Conservation (phyloP, 2,888 invertebrate species). For the Drosophila ustulata region DNA sequence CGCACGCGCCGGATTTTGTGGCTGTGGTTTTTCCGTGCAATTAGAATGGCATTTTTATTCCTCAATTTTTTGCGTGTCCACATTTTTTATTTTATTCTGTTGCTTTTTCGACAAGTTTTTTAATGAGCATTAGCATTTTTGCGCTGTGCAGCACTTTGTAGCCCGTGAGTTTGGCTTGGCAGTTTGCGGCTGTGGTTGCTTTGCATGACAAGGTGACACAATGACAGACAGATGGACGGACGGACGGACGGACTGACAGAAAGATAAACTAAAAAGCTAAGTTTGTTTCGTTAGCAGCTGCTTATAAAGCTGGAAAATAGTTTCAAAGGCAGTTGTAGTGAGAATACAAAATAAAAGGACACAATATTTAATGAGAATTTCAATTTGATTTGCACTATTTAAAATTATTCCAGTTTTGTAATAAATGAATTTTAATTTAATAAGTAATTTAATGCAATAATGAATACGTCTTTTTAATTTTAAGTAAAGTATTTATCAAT, state of each 20-base stretch:
- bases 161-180: slow-evolving; percentile 27
- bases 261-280: slow-evolving; percentile 16
- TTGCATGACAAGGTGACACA: slow-evolving; percentile 34
- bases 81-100: slow-evolving; percentile 14
- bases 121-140: slow-evolving; percentile 68
- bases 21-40: slow-evolving; percentile 56
- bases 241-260: not conserved
- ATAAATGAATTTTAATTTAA: no score
- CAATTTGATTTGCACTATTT: not conserved
- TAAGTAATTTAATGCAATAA: no score
- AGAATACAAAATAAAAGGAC: not conserved
- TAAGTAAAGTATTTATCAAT: no score
- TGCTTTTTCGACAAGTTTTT: slow-evolving; percentile 60
- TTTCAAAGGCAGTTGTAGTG: not conserved
- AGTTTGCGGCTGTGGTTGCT: slow-evolving; percentile 32
- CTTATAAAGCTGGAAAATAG: not conserved
- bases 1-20: slow-evolving; percentile 31
- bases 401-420: not conserved
- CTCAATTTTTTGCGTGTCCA: slow-evolving; percentile 10
- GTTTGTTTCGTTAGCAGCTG: slow-evolving; percentile 2
- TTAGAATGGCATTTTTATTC: slow-evolving; percentile 50
- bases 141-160: slow-evolving; percentile 25
- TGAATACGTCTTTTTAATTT: no score
- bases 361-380: not conserved
- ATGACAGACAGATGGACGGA: slow-evolving; percentile 26